Base-by-base conservation (phyloP, 2,797 vertebrate genomes). In the Rousettus madagascariensis region DNA sequence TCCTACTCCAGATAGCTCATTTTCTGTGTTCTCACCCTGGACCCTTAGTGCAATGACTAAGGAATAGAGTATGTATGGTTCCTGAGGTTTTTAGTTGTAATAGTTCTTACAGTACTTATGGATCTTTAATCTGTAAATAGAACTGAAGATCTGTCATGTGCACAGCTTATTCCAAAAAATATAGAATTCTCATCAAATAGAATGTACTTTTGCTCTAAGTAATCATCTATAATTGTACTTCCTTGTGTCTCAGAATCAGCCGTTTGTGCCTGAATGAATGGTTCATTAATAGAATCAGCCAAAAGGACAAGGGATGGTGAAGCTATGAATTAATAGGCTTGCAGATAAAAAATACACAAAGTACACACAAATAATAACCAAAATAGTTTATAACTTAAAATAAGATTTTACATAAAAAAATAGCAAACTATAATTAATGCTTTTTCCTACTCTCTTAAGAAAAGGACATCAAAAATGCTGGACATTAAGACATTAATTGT, bases 371-470 rank as follows among this genome's bases (percentile, higher is more conserved):
- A 53, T 92, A 90, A 87, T 94, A 87, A 93, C 51, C 38, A 96
- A 96, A 97, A 95, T 95, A 94, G 79, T 86, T 92, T 95, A 86
- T 95, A 97, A 95, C 15, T 95, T 33, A 38, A 38, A 38, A 38
- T 94, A 90, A 61, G 77, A n/a, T 91, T 77, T 91, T 89, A 83
- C 71, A 91, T 49, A 92, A 69, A 89, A 96, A 91, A 83, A 80
- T 41, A 65, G 19, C 17, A 86, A 94, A 87, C 1, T 69, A 24
- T 66, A 93, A 95, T 69, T 68, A 90, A 95, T 55, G 49, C n/a
- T 93, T 90, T 84, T 89, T 90, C 59, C 59, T 92, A 49, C 1
- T 8, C 9, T 77, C 20, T 86, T 65, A 83, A 51, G 49, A 90
- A 95, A 95, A 83, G 38, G 3, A 95, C 15, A 79, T 83, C 33